Base-by-base conservation (phyloP, 2,888 invertebrate genomes). In the Latrodectus elegans region DNA sequence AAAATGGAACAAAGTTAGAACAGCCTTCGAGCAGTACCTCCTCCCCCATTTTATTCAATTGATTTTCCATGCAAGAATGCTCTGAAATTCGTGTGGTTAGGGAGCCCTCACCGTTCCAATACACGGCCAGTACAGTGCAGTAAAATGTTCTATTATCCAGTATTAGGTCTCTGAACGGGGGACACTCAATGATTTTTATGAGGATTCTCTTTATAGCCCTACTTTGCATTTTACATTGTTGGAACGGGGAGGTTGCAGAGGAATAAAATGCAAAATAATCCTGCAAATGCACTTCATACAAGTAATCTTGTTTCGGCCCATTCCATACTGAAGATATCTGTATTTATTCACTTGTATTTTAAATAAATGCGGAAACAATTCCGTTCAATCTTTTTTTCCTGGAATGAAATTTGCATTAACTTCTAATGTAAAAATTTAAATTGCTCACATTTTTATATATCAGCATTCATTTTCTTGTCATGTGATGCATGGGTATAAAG, bases 111-210 rank as follows among this genome's bases (percentile, higher is more conserved):
- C 38, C 22, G 60, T 81, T 14, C 14, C 55, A 14, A 60, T 60
- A 38, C 38, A 60, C n/a, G 60, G 14, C n/a, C 60, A 38, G 38
- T 38, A 38, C 38, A 70, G 75, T 83, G 83, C 49, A 84, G 77
- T 78, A 84, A 83, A 84, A 78, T 72, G 77, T 84, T 84, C 84
- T 72, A 78, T 84, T 84, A 84, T 78, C 78, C 84, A 55, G 73
- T 71, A 84, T 78, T 78, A 84, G 71, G 78, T 51, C 49, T 71
- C 12, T 22, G 60, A 15, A 67, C 22, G 70, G 74, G 65, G 70
- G 71, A 64, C 38, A 81, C 71, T 77, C 78, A 78, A 77, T 84
- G 84, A 84, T 72, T 84, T 81, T 84, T 84, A 73, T 84, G 78
- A 68, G 72, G 77, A 73, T 72, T 72, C 75, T 38, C 17, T 74